A percentile compares a stretch with the other conserved stretches of the same genome.
These are phyloP conservation scores for Avahi laniger DNA, from an alignment of 2,797 vertebrate species.

Conservation along the genomic window DNA sequence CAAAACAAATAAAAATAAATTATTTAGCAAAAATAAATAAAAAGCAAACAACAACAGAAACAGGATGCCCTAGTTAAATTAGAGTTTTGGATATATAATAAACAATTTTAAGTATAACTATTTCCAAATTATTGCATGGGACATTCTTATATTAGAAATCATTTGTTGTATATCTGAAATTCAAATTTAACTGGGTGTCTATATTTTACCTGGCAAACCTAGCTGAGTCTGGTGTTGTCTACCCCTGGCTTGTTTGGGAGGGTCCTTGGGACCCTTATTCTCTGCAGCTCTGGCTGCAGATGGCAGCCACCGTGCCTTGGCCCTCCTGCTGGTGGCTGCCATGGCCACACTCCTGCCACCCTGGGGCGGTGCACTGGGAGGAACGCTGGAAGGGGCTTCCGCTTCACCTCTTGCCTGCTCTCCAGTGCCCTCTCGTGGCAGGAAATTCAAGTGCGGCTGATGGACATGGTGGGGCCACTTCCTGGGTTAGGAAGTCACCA, in stretches of 20 bases:
- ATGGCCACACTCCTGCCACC: background rate
- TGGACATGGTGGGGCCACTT: background rate
- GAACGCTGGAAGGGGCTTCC: fast-evolving
- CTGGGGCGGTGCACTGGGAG: background rate
- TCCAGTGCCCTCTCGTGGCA: background rate
- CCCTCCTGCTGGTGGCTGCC: background rate
- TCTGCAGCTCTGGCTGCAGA: background rate
- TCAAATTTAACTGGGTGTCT: background rate
- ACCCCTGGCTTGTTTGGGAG: background rate
- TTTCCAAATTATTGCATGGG: background rate
- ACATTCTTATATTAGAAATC: background rate
- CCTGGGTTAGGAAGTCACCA: background rate
- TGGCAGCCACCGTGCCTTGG: background rate
- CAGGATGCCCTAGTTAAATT: background rate
- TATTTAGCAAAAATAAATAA: background rate
- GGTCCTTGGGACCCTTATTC: background rate
- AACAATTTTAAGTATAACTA: background rate
- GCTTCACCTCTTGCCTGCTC: background rate
- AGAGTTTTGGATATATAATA: background rate
- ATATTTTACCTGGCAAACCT: background rate
- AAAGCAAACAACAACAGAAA: background rate
- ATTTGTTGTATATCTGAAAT: background rate
- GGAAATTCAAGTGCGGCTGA: background rate
- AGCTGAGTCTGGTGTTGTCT: background rate
- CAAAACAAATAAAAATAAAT: background rate